Percentiles rank a stretch among this genome's conserved stretches.
phyloP scores from a whole-genome alignment of 1,140 invertebrate genomes.

The Phortica variegata region DNA sequence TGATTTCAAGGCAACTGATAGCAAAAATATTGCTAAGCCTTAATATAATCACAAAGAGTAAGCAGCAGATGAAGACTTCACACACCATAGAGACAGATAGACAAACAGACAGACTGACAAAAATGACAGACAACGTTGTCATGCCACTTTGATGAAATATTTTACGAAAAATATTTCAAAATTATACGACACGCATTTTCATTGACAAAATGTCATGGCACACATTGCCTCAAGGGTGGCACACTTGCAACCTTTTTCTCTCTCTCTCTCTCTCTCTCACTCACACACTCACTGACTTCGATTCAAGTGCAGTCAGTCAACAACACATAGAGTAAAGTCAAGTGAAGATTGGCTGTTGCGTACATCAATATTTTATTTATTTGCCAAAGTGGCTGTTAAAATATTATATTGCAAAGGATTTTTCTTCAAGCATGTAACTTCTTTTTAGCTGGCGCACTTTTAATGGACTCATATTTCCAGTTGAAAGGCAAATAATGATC shows the following conservation, averaged over 20 bases:
- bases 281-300: background rate
- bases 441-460: no score
- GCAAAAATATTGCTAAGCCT: no score
- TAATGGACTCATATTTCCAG: background rate
- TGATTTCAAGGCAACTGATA: slow-evolving; percentile 19
- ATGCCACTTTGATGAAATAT: background rate
- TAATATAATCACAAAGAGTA: no score
- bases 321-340: background rate
- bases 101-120: no score
- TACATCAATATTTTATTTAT: slow-evolving; percentile 35
- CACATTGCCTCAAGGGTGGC: no score
- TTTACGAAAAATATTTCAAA: slow-evolving; percentile 13
- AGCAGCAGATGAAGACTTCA: no score
- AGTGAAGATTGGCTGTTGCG: slow-evolving; percentile 26
- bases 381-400: slow-evolving; percentile 41
- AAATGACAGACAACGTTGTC: background rate
- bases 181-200: slow-evolving; percentile 14
- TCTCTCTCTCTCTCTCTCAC: slow-evolving; percentile 8
- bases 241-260: no score
- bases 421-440: no score
- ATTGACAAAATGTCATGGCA: no score
- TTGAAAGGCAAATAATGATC: slow-evolving; percentile 1
- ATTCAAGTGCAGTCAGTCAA: no score
- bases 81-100: no score
- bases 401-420: slow-evolving; percentile 35